Base-by-base conservation (phyloP, 2,113 vertebrate genomes). In the Forbesichthys agassizii region DNA sequence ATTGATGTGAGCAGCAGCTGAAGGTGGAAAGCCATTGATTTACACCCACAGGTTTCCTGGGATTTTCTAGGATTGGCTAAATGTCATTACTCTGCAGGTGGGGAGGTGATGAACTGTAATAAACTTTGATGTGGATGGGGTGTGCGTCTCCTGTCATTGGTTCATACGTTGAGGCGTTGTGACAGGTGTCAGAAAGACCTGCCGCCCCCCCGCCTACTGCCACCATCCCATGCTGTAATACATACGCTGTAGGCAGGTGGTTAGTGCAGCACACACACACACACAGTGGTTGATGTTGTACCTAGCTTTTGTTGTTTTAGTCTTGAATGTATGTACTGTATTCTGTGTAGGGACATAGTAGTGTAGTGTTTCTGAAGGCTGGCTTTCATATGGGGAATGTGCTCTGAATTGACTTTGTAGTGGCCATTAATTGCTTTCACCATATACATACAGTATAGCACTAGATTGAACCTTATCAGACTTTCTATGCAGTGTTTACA, bases 51-150 rank as follows among this genome's bases (percentile, higher is more conserved):
- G 88, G 84, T 91, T 92, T 90, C 87, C 84, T 78, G 86, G 87
- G 86, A 89, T 92, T 90, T 90, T 90, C 91, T 92, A 88, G 92
- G 90, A 92, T 92, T 92, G 89, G 89, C 86, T 92, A 91, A 92
- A 92, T 93, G 92, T 92, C 90, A 92, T 91, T 90, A 89, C 90
- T 86, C 87, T 80, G 80, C 87, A 89, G 88, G 91, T 91, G 91
- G 89, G 84, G 72, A 88, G 90, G 90, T 91, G 90, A 91, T 92
- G 90, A 92, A 91, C 89, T 88, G 86, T 87, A 90, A 91, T 92
- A 90, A 90, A 91, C 90, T 89, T 91, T 92, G 87, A 90, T 91
- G 88, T 87, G 78, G 81, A 88, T 82, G 87, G 27, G 85, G 86
- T 75, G 84, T 86, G 78, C 87, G 82, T 88, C 82, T 77, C 80